phyloP scores from a whole-genome alignment of 2,797 vertebrate species.

The Arremon brunneinucha region DNA sequence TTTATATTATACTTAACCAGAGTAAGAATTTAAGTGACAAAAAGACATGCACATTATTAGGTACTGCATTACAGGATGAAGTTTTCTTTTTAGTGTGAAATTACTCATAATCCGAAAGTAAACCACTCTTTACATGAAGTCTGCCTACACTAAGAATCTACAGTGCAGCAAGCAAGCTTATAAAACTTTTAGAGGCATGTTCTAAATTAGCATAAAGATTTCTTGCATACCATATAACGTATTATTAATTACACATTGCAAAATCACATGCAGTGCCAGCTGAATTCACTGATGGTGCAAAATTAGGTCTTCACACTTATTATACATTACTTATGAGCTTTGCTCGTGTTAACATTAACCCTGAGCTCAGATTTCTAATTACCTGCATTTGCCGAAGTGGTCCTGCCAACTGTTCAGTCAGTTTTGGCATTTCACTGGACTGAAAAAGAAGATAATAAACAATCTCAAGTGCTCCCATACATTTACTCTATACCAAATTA shows the following conservation, averaged over 20 bases:
- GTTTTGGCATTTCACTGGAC: conserved; percentile 96
- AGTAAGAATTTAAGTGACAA: neutral
- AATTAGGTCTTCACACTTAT: neutral
- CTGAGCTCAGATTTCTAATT: neutral
- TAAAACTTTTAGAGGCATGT: neutral
- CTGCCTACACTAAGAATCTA: neutral
- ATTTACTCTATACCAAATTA: neutral
- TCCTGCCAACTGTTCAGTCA: conserved; percentile 93
- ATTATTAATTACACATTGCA: neutral
- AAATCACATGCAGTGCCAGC: neutral
- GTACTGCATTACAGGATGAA: neutral
- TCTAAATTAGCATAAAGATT: neutral
- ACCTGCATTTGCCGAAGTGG: conserved; percentile 98
- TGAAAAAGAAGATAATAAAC: conserved; percentile 61
- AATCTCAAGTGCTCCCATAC: neutral
- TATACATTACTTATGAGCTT: neutral
- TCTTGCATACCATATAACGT: neutral
- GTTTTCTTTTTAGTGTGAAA: neutral
- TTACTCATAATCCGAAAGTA: neutral
- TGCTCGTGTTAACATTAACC: neutral
- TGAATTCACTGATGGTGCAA: neutral
- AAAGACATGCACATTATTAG: neutral
- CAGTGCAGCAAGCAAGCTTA: neutral
- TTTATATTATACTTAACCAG: neutral
- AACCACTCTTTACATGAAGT: neutral